Percentiles rank a stretch among this genome's conserved stretches.
phyloP scores from a whole-genome alignment of 2,888 invertebrate genomes.

The Serripes groenlandicus region DNA sequence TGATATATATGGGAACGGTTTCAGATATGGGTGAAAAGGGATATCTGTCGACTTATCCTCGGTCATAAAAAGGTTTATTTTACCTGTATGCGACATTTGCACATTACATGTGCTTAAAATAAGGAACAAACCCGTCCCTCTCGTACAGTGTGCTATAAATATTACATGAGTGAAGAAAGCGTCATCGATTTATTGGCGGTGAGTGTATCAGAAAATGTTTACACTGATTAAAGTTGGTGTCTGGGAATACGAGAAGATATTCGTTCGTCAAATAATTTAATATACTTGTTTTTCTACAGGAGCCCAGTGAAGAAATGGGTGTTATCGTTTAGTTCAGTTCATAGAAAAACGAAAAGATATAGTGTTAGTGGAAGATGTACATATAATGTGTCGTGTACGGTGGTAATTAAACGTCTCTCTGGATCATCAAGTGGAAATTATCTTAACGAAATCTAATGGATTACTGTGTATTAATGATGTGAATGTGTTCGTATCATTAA shows the following conservation, averaged over 20 bases:
- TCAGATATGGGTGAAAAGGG: no score
- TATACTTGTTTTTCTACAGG: no score
- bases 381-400: neutral
- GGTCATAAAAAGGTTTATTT: neutral
- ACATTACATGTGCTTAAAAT: neutral
- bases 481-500: neutral
- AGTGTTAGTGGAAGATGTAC: neutral
- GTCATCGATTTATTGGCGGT: constrained; percentile 20
- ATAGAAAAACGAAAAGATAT: neutral
- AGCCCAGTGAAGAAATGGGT: no score
- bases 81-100: constrained; percentile 7
- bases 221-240: neutral
- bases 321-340: neutral
- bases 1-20: no score
- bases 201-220: constrained; percentile 6
- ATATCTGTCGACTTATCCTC: neutral
- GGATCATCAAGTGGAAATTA: neutral
- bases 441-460: neutral
- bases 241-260: neutral
- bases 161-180: constrained; percentile 6
- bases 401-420: neutral
- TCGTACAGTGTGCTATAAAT: constrained; percentile 10
- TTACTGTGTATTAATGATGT: no score
- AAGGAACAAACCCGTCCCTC: neutral
- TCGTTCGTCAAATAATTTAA: no score